These are phyloP conservation scores for Ceratotherium simum DNA, from an alignment of 2,113 vertebrate species.

Conservation along the genomic window DNA sequence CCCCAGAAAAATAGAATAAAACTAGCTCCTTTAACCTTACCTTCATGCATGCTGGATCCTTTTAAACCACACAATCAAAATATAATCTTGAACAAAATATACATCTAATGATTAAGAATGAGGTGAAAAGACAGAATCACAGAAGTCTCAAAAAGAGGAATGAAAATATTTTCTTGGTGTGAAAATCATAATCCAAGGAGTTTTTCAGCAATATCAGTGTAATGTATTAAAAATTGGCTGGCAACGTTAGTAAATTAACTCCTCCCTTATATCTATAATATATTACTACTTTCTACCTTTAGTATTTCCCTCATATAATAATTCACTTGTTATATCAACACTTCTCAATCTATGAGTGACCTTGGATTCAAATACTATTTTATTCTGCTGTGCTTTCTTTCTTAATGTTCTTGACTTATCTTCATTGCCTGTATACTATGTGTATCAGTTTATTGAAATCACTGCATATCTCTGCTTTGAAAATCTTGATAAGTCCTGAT, in stretches of 20 bases:
- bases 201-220: not conserved
- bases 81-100: conserved; percentile 52
- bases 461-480: not conserved
- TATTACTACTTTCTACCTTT: not conserved
- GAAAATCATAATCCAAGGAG: not conserved
- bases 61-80: conserved; percentile 30
- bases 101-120: not conserved
- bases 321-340: not conserved
- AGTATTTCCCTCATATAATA: not conserved
- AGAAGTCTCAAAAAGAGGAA: conserved; percentile 16
- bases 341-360: not conserved
- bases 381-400: not conserved
- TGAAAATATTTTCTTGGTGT: not conserved
- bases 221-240: not conserved
- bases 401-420: not conserved
- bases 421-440: not conserved
- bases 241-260: not conserved
- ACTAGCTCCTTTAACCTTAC: conserved; percentile 22
- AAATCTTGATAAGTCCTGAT: not conserved
- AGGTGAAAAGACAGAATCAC: not conserved
- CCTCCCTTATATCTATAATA: not conserved
- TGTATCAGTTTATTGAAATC: not conserved
- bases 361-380: conserved; percentile 14
- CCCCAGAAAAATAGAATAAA: not conserved
- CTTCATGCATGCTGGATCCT: not conserved